These are phyloP conservation scores for Neotragus moschatus DNA, from an alignment of 2,113 vertebrate species.

Conservation along the genomic window DNA sequence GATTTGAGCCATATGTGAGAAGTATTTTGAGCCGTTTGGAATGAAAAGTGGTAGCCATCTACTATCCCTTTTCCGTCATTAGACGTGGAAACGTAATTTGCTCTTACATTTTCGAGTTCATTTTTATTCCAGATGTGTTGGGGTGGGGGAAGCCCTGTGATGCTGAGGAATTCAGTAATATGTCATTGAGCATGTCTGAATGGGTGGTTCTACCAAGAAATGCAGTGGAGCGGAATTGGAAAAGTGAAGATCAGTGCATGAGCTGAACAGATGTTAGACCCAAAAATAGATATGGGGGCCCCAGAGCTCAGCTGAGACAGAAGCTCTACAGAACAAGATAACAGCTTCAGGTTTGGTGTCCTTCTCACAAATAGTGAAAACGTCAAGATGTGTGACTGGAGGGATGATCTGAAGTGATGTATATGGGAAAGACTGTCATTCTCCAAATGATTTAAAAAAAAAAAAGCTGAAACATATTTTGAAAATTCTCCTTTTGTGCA, in stretches of 20 bases:
- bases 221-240: constrained; percentile 45
- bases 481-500: not conserved
- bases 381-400: not conserved
- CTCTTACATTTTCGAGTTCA: not conserved
- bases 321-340: not conserved
- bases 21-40: not conserved
- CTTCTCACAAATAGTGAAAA: not conserved
- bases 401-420: not conserved
- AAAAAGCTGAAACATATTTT: not conserved
- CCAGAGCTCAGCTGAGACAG: not conserved
- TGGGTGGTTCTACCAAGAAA: constrained; percentile 26
- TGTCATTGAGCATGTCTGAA: constrained; percentile 51
- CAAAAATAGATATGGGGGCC: not conserved
- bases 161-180: constrained; percentile 57
- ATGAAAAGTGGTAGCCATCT: not conserved
- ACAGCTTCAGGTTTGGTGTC: not conserved
- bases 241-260: not conserved
- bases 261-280: not conserved
- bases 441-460: not conserved
- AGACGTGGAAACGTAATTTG: not conserved
- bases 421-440: not conserved
- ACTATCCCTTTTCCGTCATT: not conserved
- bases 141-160: not conserved
- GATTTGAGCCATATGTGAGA: not conserved
- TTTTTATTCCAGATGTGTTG: constrained; percentile 34